A percentile compares a stretch with the other conserved stretches of the same genome.
Conservation (phyloP, 1,140 invertebrate genomes). For the Pollicipes pollicipes region DNA sequence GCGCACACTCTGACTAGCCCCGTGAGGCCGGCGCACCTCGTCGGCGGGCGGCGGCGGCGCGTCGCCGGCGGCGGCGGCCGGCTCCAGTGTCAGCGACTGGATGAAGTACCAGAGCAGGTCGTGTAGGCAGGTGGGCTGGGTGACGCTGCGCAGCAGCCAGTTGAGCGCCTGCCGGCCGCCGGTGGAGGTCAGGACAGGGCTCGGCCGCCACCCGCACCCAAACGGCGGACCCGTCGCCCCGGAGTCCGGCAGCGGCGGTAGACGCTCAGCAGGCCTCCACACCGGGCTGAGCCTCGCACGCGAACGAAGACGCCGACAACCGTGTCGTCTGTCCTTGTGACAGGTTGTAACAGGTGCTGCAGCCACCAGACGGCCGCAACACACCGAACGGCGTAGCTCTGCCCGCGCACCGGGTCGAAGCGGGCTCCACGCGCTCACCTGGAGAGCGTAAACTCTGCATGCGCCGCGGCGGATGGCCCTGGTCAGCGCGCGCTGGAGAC, state of each 20-base stretch:
- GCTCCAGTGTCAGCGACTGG: constrained; percentile 31
- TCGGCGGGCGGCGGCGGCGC: constrained; percentile 15
- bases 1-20: too few species aligned
- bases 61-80: constrained; percentile 13
- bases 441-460: constrained; percentile 69
- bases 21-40: constrained; percentile 17
- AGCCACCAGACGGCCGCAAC: too few species aligned
- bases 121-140: constrained; percentile 72
- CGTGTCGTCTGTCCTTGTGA: too few species aligned
- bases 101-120: constrained; percentile 93
- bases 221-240: too few species aligned
- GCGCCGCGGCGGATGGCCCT: constrained; percentile 62
- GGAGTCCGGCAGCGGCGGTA: too few species aligned
- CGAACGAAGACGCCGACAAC: too few species aligned
- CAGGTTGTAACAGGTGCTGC: too few species aligned
- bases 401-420: too few species aligned
- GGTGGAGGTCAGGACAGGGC: constrained; percentile 9
- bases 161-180: constrained; percentile 55
- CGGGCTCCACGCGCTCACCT: constrained; percentile 30
- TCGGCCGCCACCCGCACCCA: too few species aligned
- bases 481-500: constrained; percentile 60
- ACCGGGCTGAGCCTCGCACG: too few species aligned
- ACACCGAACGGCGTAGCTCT: too few species aligned
- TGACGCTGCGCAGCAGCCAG: constrained; percentile 81
- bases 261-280: too few species aligned